Evolutionary conservation across 2,797 vertebrate genomes (phyloP).

Genomic region (Neopelma chrysocephalum): DNA sequence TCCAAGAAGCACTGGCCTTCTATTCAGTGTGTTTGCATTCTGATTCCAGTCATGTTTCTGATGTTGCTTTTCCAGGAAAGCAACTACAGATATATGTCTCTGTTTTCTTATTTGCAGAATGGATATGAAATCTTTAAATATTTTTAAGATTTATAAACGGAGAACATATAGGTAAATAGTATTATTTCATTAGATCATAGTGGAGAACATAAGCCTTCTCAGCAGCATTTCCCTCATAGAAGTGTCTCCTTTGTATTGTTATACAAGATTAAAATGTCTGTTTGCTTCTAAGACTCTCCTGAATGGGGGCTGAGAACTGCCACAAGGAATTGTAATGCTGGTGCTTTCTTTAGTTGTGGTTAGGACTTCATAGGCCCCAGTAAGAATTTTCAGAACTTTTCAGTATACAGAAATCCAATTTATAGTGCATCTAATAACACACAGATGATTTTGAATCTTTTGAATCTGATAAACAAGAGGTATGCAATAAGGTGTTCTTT

Average conservation of each 20-base stretch:
- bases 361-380: background rate
- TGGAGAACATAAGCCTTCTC: background rate
- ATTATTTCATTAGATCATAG: background rate
- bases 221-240: background rate
- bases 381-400: background rate
- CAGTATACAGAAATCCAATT: background rate
- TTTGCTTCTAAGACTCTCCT: background rate
- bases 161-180: background rate
- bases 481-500: background rate
- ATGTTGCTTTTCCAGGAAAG: background rate
- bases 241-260: background rate
- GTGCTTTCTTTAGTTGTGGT: background rate
- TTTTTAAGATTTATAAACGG: background rate
- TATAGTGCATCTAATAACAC: background rate
- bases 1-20: slow-evolving; percentile 1
- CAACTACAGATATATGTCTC: background rate
- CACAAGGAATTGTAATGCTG: background rate
- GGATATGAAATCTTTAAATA: background rate
- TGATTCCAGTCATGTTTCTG: slow-evolving; percentile 32
- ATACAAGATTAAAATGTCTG: background rate
- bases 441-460: background rate
- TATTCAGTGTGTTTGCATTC: background rate
- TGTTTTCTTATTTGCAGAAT: background rate
- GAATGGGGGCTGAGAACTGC: background rate
- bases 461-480: background rate